Evolutionary conservation across 2,888 invertebrate genomes (phyloP), one percentile per base, ranked within the genome.

Genomic region (Xestia rhomboidea): DNA sequence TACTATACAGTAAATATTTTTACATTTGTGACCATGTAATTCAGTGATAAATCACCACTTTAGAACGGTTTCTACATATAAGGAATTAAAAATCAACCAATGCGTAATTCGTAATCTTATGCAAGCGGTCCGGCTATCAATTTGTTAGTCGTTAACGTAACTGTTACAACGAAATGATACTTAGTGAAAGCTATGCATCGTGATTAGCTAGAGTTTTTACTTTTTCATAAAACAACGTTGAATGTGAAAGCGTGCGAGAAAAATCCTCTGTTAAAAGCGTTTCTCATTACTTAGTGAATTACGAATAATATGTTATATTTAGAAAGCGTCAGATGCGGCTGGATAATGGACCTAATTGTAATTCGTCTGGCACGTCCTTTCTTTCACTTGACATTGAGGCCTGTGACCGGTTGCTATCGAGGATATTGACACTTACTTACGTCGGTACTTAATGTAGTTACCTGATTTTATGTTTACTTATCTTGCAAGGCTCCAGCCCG

Each of bases 381-480:
- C 94, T 94, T 94, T 96, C 93, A 94, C 94, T 95, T 96, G 96
- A 96, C 96, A 96, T 96, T 96, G 96, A 93, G 90, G 90, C 88
- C 86, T 90, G 88, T 92, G 94, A 93, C 93, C 92, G 92, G 93
- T 93, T 90, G 89, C 79, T 83, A 87, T 91, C 87, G 91, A 93
- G 93, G 92, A 95, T 95, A 93, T 94, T 94, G 93, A 94, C 93
- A 92, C 90, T 90, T 82, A 92, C 90, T 90, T 82, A 72, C 81
- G 77, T 87, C 68, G 73, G 81, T 88, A 83, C 82, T 66, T 74
- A 68, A 79, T 81, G 83, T 86, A 84, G 79, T 81, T 79, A 78
- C 78, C 49, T 85, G 79, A 86, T 85, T 86, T 83, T 80, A 84
- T 80, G 77, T 82, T 62, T 70, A 83, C 76, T 79, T 84, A 76